Evolutionary conservation across 2,797 vertebrate species (phyloP).

Genomic region (Lindbergichthys nudifrons): DNA sequence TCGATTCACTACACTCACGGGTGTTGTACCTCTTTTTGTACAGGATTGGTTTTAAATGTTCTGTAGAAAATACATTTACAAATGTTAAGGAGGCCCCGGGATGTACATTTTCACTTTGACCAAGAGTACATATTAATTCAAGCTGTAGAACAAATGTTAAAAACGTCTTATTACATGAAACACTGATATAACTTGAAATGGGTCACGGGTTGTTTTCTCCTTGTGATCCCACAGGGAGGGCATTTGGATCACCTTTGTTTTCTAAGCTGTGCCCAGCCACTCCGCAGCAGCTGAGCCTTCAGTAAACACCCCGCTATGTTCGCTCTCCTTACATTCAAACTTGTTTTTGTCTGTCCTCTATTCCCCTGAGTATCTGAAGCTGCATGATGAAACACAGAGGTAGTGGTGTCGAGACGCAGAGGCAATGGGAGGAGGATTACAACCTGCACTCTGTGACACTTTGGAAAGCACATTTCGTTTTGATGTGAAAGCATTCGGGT

Average conservation of each 20-base stretch:
- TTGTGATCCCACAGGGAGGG: conserved; percentile 25
- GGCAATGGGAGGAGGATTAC: conserved; percentile 57
- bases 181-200: conserved; percentile 31
- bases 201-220: conserved; percentile 32
- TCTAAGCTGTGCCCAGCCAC: conserved; percentile 41
- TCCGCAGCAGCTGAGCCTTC: conserved; percentile 45
- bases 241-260: conserved; percentile 60
- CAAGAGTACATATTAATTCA: not conserved
- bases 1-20: not conserved
- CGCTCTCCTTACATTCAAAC: conserved; percentile 51
- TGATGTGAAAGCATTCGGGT: conserved; percentile 64
- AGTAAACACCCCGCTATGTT: conserved; percentile 45
- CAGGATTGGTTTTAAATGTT: too few relatives aligned
- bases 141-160: conserved; percentile 23
- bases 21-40: not conserved
- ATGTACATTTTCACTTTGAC: conserved; percentile 10
- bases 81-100: not conserved
- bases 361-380: conserved; percentile 54
- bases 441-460: conserved; percentile 55
- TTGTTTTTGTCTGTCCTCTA: conserved; percentile 62
- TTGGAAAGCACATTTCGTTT: conserved; percentile 57
- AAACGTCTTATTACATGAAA: conserved; percentile 33
- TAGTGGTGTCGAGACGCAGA: conserved; percentile 38
- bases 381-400: conserved; percentile 70
- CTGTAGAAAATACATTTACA: not conserved